These are phyloP conservation scores for Pygocentrus nattereri DNA, from an alignment of 2,797 vertebrate species.

Conservation along the genomic window DNA sequence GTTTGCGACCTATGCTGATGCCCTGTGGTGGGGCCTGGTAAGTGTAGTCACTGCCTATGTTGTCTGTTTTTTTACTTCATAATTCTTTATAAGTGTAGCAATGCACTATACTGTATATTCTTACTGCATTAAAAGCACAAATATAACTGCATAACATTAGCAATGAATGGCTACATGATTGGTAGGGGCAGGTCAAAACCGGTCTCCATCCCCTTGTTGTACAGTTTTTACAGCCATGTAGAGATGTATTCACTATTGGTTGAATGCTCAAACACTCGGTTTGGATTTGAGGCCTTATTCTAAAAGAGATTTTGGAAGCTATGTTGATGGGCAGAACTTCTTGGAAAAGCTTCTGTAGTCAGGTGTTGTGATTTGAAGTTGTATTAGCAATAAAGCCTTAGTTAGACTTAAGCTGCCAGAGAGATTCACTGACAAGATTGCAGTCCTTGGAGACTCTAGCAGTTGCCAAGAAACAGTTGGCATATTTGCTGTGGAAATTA, in stretches of 20 bases:
- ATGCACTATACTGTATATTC: neutral
- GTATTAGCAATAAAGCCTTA: slow-evolving; percentile 8
- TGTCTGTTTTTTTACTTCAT: neutral
- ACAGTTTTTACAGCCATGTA: neutral
- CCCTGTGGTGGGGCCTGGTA: slow-evolving; percentile 99
- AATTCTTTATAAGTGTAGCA: neutral
- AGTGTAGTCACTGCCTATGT: slow-evolving; percentile 64
- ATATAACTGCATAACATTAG: neutral
- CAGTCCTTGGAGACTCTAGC: slow-evolving; percentile 19
- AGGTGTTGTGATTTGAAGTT: neutral
- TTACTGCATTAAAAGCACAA: neutral
- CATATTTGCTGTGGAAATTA: slow-evolving; percentile 11
- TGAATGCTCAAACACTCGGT: neutral
- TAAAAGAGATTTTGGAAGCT: neutral
- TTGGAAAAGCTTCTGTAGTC: slow-evolving; percentile 2
- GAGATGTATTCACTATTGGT: neutral
- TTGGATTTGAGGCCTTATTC: neutral
- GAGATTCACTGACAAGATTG: slow-evolving; percentile 16
- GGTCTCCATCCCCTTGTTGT: neutral
- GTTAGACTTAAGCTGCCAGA: neutral
- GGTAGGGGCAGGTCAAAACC: neutral
- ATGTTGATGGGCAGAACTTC: neutral
- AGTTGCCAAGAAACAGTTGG: slow-evolving; percentile 21
- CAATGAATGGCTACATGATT: neutral
- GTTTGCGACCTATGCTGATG: slow-evolving; percentile 97